These are phyloP conservation scores for Theretra japonica DNA, from an alignment of 2,888 invertebrate genomes.

Conservation along the genomic window DNA sequence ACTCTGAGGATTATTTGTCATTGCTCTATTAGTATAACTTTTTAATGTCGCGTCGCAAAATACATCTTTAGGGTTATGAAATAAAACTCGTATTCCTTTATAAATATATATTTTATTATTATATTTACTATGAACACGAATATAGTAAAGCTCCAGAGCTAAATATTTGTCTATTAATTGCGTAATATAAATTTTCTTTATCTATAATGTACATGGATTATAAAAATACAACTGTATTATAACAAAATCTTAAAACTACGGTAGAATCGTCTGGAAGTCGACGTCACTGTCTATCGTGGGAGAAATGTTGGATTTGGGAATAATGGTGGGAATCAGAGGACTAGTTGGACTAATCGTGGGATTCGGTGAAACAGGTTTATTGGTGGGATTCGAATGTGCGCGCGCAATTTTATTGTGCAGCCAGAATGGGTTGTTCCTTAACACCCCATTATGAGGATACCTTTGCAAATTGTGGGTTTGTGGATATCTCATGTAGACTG, in stretches of 20 bases:
- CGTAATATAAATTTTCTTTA: conserved; percentile 4
- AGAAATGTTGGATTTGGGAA: conserved; percentile 20
- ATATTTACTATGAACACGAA: background rate
- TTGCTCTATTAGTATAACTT: no score
- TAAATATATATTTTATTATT: conserved; percentile 11
- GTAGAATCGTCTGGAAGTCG: conserved; percentile 2
- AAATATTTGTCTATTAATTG: background rate
- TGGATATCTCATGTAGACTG: conserved; percentile 61
- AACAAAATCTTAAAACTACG: background rate
- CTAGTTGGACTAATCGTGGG: conserved; percentile 25
- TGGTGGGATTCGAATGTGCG: conserved; percentile 31
- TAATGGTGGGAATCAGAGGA: background rate
- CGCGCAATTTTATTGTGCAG: conserved; percentile 41
- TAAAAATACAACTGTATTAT: background rate
- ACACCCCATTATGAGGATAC: conserved; percentile 46
- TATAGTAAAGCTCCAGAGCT: background rate
- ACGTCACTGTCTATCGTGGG: background rate
- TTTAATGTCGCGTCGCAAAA: no score
- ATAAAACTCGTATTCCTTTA: background rate
- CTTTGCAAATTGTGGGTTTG: conserved; percentile 39
- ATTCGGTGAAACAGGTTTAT: background rate
- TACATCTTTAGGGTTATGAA: background rate
- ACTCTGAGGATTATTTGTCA: no score
- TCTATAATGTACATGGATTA: background rate
- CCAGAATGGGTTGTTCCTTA: conserved; percentile 43